These are phyloP conservation scores for Montipora capricornis DNA, from an alignment of 64 coral and sea anemone species.

Conservation along the genomic window DNA sequence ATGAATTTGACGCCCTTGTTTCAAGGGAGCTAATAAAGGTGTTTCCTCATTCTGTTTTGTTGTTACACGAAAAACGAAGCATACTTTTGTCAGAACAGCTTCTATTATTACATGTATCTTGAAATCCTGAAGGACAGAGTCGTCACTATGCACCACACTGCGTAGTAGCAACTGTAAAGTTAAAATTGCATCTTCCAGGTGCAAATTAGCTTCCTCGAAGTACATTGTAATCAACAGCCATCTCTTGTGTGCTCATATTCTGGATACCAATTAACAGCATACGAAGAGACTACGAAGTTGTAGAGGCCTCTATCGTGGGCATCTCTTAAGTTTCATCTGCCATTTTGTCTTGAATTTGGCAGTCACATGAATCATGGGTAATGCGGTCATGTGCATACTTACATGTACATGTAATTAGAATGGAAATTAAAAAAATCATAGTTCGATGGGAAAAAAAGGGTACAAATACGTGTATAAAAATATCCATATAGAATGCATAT, in stretches of 20 bases:
- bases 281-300: slow-evolving; percentile 17
- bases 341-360: not conserved
- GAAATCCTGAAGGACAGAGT: slow-evolving; percentile 25
- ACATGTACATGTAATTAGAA: not conserved
- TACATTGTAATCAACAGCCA: not conserved
- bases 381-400: not conserved
- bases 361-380: not conserved
- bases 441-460: not conserved
- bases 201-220: slow-evolving; percentile 13
- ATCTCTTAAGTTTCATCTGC: slow-evolving; percentile 8
- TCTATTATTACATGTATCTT: not conserved
- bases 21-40: not conserved
- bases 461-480: not conserved
- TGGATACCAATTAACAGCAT: slow-evolving; percentile 21
- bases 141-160: not conserved
- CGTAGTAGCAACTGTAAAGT: not conserved
- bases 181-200: slow-evolving; percentile 18
- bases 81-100: slow-evolving; percentile 21
- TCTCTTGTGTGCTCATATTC: not conserved
- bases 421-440: not conserved
- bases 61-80: not conserved
- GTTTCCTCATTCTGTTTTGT: slow-evolving; percentile 13
- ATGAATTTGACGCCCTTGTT: not conserved
- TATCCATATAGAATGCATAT: too few relatives aligned
- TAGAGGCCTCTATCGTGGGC: slow-evolving; percentile 9